phyloP scores from a whole-genome alignment of 1,140 invertebrate genomes.

The Hylaeus anthracinus region DNA sequence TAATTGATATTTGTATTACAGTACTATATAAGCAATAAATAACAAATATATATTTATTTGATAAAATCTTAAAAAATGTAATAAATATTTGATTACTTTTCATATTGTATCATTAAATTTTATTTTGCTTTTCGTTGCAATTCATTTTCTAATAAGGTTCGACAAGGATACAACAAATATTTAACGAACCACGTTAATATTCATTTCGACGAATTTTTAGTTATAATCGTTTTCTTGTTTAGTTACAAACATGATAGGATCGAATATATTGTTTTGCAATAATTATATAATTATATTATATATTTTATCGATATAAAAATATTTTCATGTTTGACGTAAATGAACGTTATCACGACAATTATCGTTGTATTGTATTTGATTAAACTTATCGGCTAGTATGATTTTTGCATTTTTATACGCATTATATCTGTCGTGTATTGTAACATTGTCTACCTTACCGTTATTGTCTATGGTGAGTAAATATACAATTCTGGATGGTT shows the following conservation, averaged over 20 bases:
- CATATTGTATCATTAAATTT: background rate
- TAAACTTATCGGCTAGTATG: slow-evolving; percentile 38
- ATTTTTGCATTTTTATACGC: background rate
- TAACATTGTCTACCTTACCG: background rate
- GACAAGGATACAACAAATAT: background rate
- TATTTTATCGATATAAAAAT: background rate
- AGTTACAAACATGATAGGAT: background rate
- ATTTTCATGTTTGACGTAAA: background rate
- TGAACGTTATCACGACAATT: slow-evolving; percentile 21
- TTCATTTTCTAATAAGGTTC: background rate
- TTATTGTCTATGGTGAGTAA: background rate
- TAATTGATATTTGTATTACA: slow-evolving; percentile 10
- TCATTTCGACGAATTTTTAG: no score
- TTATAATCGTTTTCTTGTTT: background rate
- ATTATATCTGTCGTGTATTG: background rate
- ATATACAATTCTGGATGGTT: background rate
- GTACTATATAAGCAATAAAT: background rate
- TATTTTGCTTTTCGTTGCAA: background rate
- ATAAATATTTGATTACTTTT: slow-evolving; percentile 22
- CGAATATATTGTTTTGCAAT: background rate
- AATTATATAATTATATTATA: background rate
- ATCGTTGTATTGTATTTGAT: slow-evolving; percentile 30
- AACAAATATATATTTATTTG: slow-evolving; percentile 4
- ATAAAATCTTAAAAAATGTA: background rate
- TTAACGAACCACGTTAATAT: background rate